phyloP scores from a whole-genome alignment of 2,888 invertebrate genomes.

The Boloria euphrosyne region DNA sequence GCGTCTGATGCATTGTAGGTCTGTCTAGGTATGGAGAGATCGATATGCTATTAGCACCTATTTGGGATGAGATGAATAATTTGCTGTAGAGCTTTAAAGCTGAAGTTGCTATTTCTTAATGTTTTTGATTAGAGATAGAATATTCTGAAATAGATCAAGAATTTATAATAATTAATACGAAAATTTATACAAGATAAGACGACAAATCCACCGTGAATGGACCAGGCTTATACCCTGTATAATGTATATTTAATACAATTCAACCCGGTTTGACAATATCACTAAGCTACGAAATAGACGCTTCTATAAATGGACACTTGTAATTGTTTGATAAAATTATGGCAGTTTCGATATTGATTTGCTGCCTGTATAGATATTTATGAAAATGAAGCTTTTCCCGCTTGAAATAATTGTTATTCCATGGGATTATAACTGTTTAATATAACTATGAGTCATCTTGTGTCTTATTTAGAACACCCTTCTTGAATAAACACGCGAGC shows the following conservation, averaged over 20 bases:
- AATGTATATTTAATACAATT: not conserved
- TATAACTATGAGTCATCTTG: not conserved
- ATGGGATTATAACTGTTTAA: no score
- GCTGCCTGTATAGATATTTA: slow-evolving; percentile 6
- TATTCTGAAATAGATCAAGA: no score
- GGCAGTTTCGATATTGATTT: slow-evolving; percentile 15
- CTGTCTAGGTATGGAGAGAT: not conserved
- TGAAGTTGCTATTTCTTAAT: no score
- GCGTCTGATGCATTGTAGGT: slow-evolving; percentile 5
- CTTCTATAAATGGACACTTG: slow-evolving; percentile 7
- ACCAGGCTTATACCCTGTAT: not conserved
- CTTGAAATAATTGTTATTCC: slow-evolving; percentile 4
- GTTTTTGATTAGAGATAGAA: no score
- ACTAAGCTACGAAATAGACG: not conserved
- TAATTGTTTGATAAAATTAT: slow-evolving; percentile 9
- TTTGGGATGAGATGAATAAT: no score
- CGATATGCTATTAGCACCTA: not conserved
- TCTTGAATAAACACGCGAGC: not conserved
- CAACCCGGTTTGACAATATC: not conserved
- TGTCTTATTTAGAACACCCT: not conserved
- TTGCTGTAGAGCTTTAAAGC: no score
- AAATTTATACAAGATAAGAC: no score
- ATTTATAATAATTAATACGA: no score
- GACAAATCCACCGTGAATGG: not conserved
- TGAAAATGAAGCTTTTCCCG: slow-evolving; percentile 10